phyloP scores from a whole-genome alignment of 37 sponge, comb jelly and placozoan genomes.

The Cladorhizidae sp. region DNA sequence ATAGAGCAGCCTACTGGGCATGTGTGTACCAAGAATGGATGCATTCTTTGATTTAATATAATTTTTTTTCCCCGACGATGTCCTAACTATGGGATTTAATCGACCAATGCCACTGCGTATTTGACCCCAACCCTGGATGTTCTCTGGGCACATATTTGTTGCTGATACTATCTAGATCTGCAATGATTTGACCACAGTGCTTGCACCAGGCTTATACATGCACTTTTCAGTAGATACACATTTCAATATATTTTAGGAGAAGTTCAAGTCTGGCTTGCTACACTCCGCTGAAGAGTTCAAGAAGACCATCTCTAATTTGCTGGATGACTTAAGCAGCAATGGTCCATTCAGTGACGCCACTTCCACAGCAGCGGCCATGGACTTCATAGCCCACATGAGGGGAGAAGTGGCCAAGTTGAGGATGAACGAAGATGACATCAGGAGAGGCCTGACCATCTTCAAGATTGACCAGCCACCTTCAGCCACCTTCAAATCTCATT shows the following conservation, averaged over 20 bases:
- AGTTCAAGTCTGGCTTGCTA: conserved; percentile 91
- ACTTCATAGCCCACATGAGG: conserved; percentile 72
- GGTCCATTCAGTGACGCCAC: conserved; percentile 90
- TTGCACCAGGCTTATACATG: no score
- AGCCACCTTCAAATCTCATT: conserved; percentile 89
- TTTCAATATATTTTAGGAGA: conserved; percentile 56
- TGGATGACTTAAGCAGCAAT: conserved; percentile 86
- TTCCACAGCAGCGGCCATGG: conserved; percentile 70
- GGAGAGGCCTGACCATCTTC: conserved; percentile 94
- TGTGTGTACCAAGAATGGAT: no score
- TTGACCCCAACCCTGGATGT: no score
- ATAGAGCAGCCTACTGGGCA: no score
- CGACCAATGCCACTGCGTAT: no score
- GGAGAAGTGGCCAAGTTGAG: conserved; percentile 75
- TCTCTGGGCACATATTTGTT: no score
- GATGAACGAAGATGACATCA: conserved; percentile 70
- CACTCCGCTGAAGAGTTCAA: conserved; percentile 98
- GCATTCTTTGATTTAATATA: no score
- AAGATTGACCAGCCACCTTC: conserved; percentile 97
- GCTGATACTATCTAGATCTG: no score
- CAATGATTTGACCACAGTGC: no score
- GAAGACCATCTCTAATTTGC: conserved; percentile 76
- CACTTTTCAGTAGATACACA: no score
- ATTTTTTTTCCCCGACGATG: no score
- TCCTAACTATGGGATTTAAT: no score